Conservation (phyloP, 2,113 vertebrate genomes). For the Pelodiscus sinensis region DNA sequence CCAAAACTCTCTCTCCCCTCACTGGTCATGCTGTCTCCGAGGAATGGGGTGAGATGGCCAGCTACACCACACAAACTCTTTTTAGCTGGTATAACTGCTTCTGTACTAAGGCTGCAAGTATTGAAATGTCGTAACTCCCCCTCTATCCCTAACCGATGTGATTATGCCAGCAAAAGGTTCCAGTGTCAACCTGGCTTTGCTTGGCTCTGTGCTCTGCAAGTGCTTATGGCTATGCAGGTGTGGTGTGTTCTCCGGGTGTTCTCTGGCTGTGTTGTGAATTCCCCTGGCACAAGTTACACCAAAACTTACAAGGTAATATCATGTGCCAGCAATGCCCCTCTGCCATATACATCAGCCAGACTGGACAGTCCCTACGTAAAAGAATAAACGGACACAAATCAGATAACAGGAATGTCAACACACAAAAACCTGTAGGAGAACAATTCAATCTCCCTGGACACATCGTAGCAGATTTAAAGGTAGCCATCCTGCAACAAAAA, state of each 20-base stretch:
- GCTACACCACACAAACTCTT: background rate
- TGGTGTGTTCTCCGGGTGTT: background rate
- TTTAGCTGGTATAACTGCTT: background rate
- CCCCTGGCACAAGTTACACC: background rate
- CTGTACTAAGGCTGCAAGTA: background rate
- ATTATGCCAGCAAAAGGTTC: background rate
- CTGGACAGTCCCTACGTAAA: too few relatives aligned
- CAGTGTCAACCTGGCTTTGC: background rate
- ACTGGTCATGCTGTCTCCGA: background rate
- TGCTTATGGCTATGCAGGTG: background rate
- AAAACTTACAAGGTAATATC: background rate
- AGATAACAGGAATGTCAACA: too few relatives aligned
- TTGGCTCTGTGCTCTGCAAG: background rate
- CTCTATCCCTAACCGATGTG: background rate
- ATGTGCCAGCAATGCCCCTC: too few relatives aligned
- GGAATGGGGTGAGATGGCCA: background rate
- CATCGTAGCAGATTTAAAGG: too few relatives aligned
- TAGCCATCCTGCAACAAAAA: too few relatives aligned
- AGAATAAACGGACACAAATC: too few relatives aligned
- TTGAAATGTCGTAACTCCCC: background rate
- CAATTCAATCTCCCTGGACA: too few relatives aligned
- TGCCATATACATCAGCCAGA: too few relatives aligned
- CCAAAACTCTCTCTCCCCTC: background rate
- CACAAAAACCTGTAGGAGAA: too few relatives aligned
- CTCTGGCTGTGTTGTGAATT: background rate